Evolutionary conservation across 2,888 invertebrate genomes (phyloP).

Genomic region (Ormyrus labotus): DNA sequence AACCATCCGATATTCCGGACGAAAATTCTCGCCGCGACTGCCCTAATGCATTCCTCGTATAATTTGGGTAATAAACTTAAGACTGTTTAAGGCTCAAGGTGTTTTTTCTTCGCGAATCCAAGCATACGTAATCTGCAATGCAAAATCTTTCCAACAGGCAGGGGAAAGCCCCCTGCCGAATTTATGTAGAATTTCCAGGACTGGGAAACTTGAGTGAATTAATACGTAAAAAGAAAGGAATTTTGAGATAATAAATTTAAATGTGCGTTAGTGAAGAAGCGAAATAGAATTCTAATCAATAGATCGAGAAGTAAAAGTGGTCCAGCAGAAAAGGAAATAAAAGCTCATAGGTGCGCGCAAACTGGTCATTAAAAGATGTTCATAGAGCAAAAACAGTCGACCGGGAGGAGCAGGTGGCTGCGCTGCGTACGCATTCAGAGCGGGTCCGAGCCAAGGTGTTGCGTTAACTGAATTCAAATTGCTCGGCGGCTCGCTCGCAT

Average conservation of each 20-base stretch:
- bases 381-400: constrained; percentile 61
- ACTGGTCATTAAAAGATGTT: constrained; percentile 62
- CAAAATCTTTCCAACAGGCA: constrained; percentile 25
- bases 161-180: constrained; percentile 10
- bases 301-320: neutral
- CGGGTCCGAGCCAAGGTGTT: constrained; percentile 63
- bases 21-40: constrained; percentile 3
- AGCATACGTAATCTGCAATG: constrained; percentile 31
- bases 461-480: constrained; percentile 74
- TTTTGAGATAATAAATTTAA: no score
- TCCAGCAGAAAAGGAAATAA: neutral
- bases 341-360: no score
- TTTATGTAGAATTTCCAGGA: no score
- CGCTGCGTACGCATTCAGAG: neutral
- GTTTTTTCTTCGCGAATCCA: constrained; percentile 22
- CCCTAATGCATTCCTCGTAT: constrained; percentile 39
- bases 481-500: constrained; percentile 63
- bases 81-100: constrained; percentile 2
- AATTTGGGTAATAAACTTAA: constrained; percentile 48
- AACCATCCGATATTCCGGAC: constrained; percentile 16
- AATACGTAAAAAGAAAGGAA: no score
- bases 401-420: constrained; percentile 10
- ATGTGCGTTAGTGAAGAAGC: no score
- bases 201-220: no score
- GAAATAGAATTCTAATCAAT: no score